Evolutionary conservation across 1,140 invertebrate species (phyloP).

Genomic region (Euwallacea similis): DNA sequence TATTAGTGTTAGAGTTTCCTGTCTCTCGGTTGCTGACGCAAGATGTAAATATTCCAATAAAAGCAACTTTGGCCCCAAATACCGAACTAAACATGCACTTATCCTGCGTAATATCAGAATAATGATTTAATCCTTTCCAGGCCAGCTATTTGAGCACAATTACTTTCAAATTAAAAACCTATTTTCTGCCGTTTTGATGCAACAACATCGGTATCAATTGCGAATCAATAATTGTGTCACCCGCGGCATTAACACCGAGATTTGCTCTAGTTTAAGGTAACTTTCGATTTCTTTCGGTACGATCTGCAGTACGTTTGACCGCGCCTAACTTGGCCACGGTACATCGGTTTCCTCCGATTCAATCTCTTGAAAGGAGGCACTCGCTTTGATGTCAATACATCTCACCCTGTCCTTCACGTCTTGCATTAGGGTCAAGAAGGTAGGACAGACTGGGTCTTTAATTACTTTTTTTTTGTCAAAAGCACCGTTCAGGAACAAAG

Average conservation of each 20-base stretch:
- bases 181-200: slow-evolving; percentile 31
- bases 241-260: slow-evolving; percentile 37
- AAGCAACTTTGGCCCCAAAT: slow-evolving; percentile 6
- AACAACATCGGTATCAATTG: slow-evolving; percentile 36
- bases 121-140: slow-evolving; percentile 19
- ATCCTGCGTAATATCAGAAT: not conserved
- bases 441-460: not conserved
- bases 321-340: slow-evolving; percentile 20
- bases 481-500: not conserved
- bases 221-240: slow-evolving; percentile 38
- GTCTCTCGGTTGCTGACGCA: not conserved
- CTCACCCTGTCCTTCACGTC: not conserved
- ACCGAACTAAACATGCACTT: slow-evolving; percentile 10
- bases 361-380: slow-evolving; percentile 7
- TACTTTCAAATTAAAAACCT: slow-evolving; percentile 38
- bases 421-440: not conserved
- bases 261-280: slow-evolving; percentile 47
- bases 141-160: slow-evolving; percentile 12
- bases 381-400: not conserved
- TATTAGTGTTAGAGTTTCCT: not conserved
- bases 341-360: not conserved
- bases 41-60: not conserved
- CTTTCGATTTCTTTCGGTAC: slow-evolving; percentile 46
- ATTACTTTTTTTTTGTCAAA: not conserved
- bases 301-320: slow-evolving; percentile 15